Base-by-base conservation (phyloP, 1,140 invertebrate genomes). In the Aporrectodea caliginosa region DNA sequence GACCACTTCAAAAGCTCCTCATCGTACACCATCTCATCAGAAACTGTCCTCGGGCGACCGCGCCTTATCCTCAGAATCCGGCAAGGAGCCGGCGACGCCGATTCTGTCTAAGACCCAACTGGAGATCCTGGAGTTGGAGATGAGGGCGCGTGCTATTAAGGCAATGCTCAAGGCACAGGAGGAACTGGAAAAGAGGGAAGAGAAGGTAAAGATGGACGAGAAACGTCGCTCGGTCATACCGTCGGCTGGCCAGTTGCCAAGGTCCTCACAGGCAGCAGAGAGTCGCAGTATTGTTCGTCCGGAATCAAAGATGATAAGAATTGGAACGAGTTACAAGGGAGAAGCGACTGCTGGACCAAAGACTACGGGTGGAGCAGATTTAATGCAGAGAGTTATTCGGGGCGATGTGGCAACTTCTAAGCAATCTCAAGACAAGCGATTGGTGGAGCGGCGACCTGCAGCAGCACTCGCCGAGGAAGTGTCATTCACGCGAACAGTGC, bases 101-200 rank as follows among this genome's bases (percentile, higher is more conserved):
- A 12, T n/a, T 32, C 27, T 75, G 34, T 73, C 69, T 22, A 70
- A 83, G 79, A 87, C 85, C 74, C 85, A 88, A 77, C 87, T 89
- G 86, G 89, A 90, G 81, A 84, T 90, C 12, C 82, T 90, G 71
- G 89, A 90, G 79, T 82, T 90, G 69, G 88, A 90, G 82, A 89
- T 90, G 88, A 86, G 89, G 82, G 89, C 89, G 0, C 82, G 88
- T 35, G 89, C 89, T 32, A 90, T 90, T 80, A 90, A 90, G 83
- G 87, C 89, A 71, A 88, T 90, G 85, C 82, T 90, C 32, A 85
- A 85, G 72, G 73, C 35, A 27, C 80, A 81, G 14, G 80, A 81
- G 27, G 80, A 81, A 69, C 77, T 33, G 2, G 75, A 80, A 16
- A 69, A 35, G 22, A 58, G 43, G 43, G 43, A 58, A 58, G 43